Base-by-base conservation (phyloP, 2,888 invertebrate species). In the Noctuana brunneofusca region DNA sequence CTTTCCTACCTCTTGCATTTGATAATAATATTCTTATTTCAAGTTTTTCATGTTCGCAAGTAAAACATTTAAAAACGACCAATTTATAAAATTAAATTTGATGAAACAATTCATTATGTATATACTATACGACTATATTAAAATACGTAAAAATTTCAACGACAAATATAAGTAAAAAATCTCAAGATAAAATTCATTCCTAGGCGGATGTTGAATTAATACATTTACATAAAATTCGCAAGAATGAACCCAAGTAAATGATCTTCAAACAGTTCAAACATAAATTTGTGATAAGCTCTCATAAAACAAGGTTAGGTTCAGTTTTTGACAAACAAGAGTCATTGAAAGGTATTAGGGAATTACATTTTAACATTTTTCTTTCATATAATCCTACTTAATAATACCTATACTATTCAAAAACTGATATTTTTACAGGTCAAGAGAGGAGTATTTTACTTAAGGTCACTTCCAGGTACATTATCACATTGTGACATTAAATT, bases 161-260 rank as follows among this genome's bases (percentile, higher is more conserved):
- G 22, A 59, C 43, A 53, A 46, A 53, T 53, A 59, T 6, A 38
- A 35, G 20, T 58, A 50, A 53, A 53, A 46, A 59, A 59, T 59
- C 52, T 59, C 46, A 59, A 46, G 43, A 43, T 16, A 53, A 59
- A 53, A 59, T 59, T 59, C 59, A 59, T 53, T 53, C n/a, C 32
- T 59, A 59, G 59, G 59, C 59, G 59, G 59, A 59, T 53, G 53
- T 59, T 20, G 32, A 53, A 59, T 22, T 8, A 32, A 59, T 56
- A 55, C 46, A 46, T 46, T 32, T 30, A 14, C 43, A 12, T 30
- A 43, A 27, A 16, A 30, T 16, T 27, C 3, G 9, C 30, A 30
- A 11, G 8, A 27, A 49, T 27, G 49, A 27, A 49, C 5, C 5
- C 2, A 46, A 38, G 4, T 3, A 38, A 38, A 1, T 46, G 22